A percentile compares a stretch with the other conserved stretches of the same genome.
These are phyloP conservation scores for Iselma pallidipennis DNA, from an alignment of 2,888 invertebrate genomes.

Conservation along the genomic window DNA sequence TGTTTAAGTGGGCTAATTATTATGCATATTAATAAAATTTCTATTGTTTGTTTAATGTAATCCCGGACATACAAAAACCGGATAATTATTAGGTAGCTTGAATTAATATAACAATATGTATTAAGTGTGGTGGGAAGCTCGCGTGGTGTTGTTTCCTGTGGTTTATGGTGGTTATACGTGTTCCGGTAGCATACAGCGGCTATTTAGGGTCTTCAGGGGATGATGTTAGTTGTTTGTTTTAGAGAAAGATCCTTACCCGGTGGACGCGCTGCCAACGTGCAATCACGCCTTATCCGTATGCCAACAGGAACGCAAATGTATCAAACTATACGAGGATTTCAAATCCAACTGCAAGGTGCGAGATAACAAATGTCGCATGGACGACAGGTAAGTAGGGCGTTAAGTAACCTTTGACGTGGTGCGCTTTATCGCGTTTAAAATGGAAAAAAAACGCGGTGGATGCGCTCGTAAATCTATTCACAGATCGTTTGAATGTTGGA, in stretches of 20 bases:
- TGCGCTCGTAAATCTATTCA: conserved; percentile 16
- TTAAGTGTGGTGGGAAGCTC: background rate
- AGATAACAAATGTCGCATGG: conserved; percentile 87
- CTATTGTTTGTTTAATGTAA: background rate
- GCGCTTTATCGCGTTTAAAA: conserved; percentile 13
- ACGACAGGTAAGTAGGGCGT: conserved; percentile 71
- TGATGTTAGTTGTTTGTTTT: conserved; percentile 47
- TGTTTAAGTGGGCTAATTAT: conserved; percentile 4
- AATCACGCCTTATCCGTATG: conserved; percentile 87
- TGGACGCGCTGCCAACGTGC: conserved; percentile 87
- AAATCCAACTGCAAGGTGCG: conserved; percentile 85
- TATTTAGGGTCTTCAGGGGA: conserved; percentile 1
- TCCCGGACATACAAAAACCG: background rate
- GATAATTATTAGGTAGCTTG: background rate
- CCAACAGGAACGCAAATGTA: conserved; percentile 79
- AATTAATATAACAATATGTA: conserved; percentile 3
- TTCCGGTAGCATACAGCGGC: conserved; percentile 2
- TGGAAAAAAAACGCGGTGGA: background rate
- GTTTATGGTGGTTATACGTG: background rate
- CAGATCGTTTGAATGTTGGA: conserved; percentile 7
- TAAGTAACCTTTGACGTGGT: background rate
- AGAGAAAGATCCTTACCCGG: conserved; percentile 89
- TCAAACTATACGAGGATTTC: conserved; percentile 82
- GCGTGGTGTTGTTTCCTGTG: conserved; percentile 1
- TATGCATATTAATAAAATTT: too few relatives aligned